Evolutionary conservation across 2,113 vertebrate species (phyloP), one percentile per base, ranked within the genome.

Genomic region (Anolis sagrei): DNA sequence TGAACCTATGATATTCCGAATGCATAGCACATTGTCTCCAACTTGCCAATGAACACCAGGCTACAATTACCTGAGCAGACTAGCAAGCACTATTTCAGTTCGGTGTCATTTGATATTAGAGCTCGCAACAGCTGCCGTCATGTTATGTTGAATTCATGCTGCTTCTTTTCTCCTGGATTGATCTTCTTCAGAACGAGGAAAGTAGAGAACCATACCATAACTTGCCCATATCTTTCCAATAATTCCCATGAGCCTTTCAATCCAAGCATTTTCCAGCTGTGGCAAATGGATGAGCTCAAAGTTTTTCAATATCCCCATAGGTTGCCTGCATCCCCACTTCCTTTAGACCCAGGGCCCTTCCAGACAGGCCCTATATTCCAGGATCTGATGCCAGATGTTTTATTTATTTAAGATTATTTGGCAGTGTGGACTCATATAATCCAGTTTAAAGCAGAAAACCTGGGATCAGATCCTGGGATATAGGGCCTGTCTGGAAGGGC

Each of bases 61-160:
- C 36, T 29, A 75, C 25, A 25, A 18, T 73, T 19, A 1, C n/a
- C 25, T 21, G 4, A 44, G 9, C 36, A 48, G 25, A 14, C 29
- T 7, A n/a, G 32, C 32, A 58, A 64, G 11, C 16, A n/a, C 36
- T 44, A 1, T 51, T n/a, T 27, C 11, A 76, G 51, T 3, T 80
- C 3, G 8, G 11, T 29, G 78, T 29, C 48, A 13, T 29, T 76
- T 16, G 25, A 76, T 18, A 48, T 19, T 1, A 25, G 23, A 79
- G 34, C 61, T 36, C 27, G 23, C 11, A 64, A 23, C 23, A 16
- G 10, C 34, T 62, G 9, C n/a, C 2, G 6, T 21, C 36, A 27
- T 79, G 23, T 81, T 44, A 79, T 72, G 68, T 84, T 83, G 2
- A 36, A 49, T 91, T 89, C 90, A 91, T 90, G 88, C 14, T 25